Conservation (phyloP, 2,888 invertebrate genomes). For the Flabesymbios commensalis region DNA sequence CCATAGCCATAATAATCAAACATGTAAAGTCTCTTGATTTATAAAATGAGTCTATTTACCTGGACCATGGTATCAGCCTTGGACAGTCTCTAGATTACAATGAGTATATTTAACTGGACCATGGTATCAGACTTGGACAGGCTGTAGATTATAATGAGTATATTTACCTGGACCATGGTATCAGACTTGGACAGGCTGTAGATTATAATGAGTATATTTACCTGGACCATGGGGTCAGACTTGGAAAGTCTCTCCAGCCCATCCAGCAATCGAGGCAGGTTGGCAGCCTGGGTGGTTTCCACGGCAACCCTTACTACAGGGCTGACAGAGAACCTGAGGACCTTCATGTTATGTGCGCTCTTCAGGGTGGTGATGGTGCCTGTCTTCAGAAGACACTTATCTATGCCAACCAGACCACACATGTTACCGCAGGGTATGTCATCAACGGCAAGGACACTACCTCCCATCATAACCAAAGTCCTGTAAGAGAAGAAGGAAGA, state of each 20-base stretch:
- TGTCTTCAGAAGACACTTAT: slow-evolving; percentile 33
- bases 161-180: no score
- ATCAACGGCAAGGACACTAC: slow-evolving; percentile 10
- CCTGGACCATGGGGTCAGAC: slow-evolving; percentile 33
- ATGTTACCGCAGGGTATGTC: slow-evolving; percentile 37
- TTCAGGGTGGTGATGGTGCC: slow-evolving; percentile 34
- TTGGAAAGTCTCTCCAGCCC: slow-evolving; percentile 32
- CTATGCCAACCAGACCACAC: slow-evolving; percentile 34
- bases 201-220: no score
- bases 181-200: slow-evolving; percentile 21
- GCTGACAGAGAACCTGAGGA: slow-evolving; percentile 29
- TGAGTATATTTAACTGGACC: no score
- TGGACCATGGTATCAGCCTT: no score
- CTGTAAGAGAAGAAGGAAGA: no score
- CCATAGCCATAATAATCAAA: no score
- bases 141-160: neutral
- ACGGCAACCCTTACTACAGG: slow-evolving; percentile 37
- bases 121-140: slow-evolving; percentile 30
- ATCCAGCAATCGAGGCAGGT: slow-evolving; percentile 33
- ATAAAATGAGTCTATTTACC: no score
- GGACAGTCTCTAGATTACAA: no score
- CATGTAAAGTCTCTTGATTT: no score
- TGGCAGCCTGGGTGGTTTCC: slow-evolving; percentile 22
- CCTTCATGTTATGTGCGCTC: slow-evolving; percentile 32
- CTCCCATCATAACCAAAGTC: slow-evolving; percentile 34